Percentiles rank a stretch among this genome's conserved stretches.
Conservation (phyloP, 2,888 invertebrate species). For the Rhamnusium bicolor region DNA sequence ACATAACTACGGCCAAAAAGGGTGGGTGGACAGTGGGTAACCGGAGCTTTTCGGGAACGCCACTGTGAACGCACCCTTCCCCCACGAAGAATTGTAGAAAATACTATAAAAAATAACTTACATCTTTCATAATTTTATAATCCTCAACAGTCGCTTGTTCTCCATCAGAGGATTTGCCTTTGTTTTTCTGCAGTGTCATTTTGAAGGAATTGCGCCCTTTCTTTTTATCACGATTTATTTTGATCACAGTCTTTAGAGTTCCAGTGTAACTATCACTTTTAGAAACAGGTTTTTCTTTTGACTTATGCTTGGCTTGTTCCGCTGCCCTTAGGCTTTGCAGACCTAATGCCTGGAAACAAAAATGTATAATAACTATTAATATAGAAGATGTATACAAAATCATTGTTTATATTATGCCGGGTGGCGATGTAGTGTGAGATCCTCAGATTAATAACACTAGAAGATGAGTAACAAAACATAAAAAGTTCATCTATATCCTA, state of each 20-base stretch:
- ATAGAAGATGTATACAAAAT: neutral
- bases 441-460: too few species aligned
- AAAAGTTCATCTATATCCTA: too few species aligned
- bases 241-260: conserved; percentile 88
- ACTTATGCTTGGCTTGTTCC: conserved; percentile 75
- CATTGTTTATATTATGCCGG: too few species aligned
- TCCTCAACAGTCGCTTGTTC: conserved; percentile 71
- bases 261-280: conserved; percentile 78
- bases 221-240: conserved; percentile 80
- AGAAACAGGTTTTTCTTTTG: conserved; percentile 55
- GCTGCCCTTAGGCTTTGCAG: conserved; percentile 83
- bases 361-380: neutral
- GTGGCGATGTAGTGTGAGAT: too few species aligned
- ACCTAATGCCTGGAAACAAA: conserved; percentile 76
- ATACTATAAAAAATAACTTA: too few species aligned
- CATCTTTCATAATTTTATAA: conserved; percentile 76
- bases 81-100: too few species aligned
- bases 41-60: too few species aligned
- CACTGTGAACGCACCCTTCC: too few species aligned
- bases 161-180: conserved; percentile 64
- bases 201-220: conserved; percentile 80
- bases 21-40: too few species aligned
- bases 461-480: too few species aligned
- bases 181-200: conserved; percentile 85
- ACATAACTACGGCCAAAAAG: too few species aligned